Evolutionary conservation across 1,140 invertebrate genomes (phyloP).

Genomic region (Penaeus indicus): DNA sequence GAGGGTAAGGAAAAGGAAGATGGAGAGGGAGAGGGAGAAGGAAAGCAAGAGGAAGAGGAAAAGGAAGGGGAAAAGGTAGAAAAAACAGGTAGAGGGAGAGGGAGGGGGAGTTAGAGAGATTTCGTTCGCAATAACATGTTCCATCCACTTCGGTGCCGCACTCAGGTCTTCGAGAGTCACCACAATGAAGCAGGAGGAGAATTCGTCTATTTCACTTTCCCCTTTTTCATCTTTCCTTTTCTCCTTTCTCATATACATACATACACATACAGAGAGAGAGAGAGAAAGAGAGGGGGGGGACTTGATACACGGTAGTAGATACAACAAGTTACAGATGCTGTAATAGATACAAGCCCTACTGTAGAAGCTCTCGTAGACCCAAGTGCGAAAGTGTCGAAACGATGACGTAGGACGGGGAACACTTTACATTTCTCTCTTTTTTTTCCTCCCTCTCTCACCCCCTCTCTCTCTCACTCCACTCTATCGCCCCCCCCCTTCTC

Average conservation of each 20-base stretch:
- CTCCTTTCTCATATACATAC: background rate
- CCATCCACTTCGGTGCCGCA: no score
- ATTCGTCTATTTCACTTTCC: background rate
- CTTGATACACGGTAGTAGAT: constrained; percentile 2
- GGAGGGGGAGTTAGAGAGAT: background rate
- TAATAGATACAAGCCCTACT: no score
- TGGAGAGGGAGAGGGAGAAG: no score
- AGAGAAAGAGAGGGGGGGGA: constrained; percentile 15
- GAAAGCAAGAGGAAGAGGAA: background rate
- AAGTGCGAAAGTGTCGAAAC: background rate
- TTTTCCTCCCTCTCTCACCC: background rate
- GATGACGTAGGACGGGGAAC: background rate
- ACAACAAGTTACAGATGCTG: no score
- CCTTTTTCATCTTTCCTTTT: background rate
- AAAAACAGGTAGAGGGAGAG: background rate
- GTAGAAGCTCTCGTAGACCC: no score
- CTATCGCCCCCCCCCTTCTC: background rate
- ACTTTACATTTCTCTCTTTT: background rate
- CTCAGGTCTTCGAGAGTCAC: no score
- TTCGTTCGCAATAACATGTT: no score
- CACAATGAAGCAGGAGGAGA: no score
- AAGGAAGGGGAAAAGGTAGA: background rate
- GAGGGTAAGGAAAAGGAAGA: no score
- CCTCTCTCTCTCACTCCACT: background rate
- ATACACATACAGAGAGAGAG: background rate